Evolutionary conservation across 2,888 invertebrate species (phyloP), one percentile per base, ranked within the genome.

Genomic region (Diogma glabrata): DNA sequence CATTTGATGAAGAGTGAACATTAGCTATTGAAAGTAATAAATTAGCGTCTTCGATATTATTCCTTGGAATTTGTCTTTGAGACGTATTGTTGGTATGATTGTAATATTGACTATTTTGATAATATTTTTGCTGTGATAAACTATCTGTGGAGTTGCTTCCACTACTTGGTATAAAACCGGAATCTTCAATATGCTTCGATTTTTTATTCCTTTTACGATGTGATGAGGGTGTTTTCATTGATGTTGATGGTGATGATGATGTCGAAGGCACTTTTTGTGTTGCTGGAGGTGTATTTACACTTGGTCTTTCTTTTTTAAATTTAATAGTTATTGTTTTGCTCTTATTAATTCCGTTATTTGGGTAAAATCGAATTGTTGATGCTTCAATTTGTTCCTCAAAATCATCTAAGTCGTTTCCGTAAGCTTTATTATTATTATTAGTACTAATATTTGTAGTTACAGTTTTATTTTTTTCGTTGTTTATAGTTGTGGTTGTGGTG

Each of bases 281-380:
- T 47, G 23, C 4, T 5, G 33, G 23, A 10, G n/a, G 10, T 40
- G 48, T 47, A 47, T 23, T 19, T 14, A 30, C 50, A 24, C 45
- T 22, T 12, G 58, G 52, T 50, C 56, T 57, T 16, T 59, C 59
- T 49, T 55, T 56, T n/a, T 57, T 56, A 49, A 69, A 70, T 54
- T 69, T 70, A 36, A 70, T 69, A 57, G 69, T 70, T 1, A 70
- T 65, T 7, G 67, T 65, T 57, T 69, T 67, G 53, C 65, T 69
- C 54, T 67, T 65, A 17, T 59, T 61, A 12, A 58, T 57, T 43
- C 66, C 64, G 52, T 65, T 63, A 51, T 67, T 64, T 24, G 64
- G 63, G 43, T 61, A 64, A 30, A 67, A 66, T 16, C 65, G 65
- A 54, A 68, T 65, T 10, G 65, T 66, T 1, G 65, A 64, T 1